A percentile compares a stretch with the other conserved stretches of the same genome.
phyloP scores from a whole-genome alignment of 2,888 invertebrate species.

The Unio pictorum region DNA sequence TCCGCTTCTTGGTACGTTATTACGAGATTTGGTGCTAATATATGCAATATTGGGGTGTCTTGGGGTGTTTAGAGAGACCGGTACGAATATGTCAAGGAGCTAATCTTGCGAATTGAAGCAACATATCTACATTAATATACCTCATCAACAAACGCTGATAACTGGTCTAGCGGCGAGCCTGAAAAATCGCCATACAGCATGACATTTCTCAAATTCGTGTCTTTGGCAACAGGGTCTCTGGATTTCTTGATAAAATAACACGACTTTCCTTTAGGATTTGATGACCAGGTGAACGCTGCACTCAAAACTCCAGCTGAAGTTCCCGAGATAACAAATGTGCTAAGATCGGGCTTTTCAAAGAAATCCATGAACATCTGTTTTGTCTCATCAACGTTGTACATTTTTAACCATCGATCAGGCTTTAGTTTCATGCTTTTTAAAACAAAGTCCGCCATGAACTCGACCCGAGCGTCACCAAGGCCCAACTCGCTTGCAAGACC shows the following conservation, averaged over 20 bases:
- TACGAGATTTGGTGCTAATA: too few relatives aligned
- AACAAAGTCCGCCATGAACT: constrained; percentile 84
- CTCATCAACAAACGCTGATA: constrained; percentile 92
- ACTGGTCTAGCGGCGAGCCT: constrained; percentile 88
- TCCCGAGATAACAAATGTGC: constrained; percentile 45
- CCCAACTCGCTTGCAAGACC: constrained; percentile 59
- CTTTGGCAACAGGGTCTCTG: constrained; percentile 78
- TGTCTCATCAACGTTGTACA: constrained; percentile 73
- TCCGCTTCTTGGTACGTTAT: too few relatives aligned
- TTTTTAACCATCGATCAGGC: constrained; percentile 92
- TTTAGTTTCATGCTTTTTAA: constrained; percentile 84
- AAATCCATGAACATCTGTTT: constrained; percentile 65
- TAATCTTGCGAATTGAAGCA: background rate
- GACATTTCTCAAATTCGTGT: constrained; percentile 76
- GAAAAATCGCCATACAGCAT: constrained; percentile 89
- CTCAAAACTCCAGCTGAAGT: constrained; percentile 74
- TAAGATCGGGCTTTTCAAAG: constrained; percentile 65
- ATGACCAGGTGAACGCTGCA: constrained; percentile 89
- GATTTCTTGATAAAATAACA: constrained; percentile 85
- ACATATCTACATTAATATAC: constrained; percentile 69
- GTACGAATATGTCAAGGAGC: background rate
- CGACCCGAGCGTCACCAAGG: constrained; percentile 80
- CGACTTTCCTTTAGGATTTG: constrained; percentile 76
- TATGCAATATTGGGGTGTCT: too few relatives aligned
- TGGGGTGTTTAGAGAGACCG: too few relatives aligned